phyloP scores from a whole-genome alignment of 2,888 invertebrate genomes.

The Salticus scenicus region DNA sequence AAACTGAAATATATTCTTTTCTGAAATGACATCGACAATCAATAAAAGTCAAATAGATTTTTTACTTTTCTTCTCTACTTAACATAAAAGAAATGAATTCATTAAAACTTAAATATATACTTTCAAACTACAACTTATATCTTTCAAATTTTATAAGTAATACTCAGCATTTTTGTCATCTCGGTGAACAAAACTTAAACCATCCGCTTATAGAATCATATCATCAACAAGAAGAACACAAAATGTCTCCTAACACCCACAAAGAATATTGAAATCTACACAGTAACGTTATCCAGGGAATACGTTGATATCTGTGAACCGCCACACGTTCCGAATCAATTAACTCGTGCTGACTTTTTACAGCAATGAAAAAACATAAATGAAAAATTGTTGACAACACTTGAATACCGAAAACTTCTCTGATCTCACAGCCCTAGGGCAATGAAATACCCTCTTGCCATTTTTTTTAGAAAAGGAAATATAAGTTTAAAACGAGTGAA shows the following conservation, averaged over 20 bases:
- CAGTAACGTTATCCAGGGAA: background rate
- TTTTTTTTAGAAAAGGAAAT: background rate
- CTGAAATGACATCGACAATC: no score
- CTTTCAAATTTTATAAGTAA: background rate
- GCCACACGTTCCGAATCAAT: slow-evolving; percentile 10
- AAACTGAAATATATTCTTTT: no score
- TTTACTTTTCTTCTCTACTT: no score
- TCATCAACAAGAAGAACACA: background rate
- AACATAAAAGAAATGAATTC: no score
- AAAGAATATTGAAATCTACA: background rate
- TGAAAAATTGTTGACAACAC: slow-evolving; percentile 14
- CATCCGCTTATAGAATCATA: background rate
- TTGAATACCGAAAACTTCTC: slow-evolving; percentile 11
- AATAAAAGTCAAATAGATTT: no score
- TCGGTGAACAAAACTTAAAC: background rate
- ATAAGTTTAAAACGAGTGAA: background rate
- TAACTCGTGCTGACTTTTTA: background rate
- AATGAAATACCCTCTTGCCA: background rate
- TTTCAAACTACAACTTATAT: no score
- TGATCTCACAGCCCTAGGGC: background rate
- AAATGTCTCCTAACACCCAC: slow-evolving; percentile 11
- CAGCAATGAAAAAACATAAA: background rate
- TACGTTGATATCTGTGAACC: background rate
- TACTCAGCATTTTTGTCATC: background rate
- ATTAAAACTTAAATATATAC: no score